phyloP scores from a whole-genome alignment of 1,140 invertebrate species.

The Phortica variegata region DNA sequence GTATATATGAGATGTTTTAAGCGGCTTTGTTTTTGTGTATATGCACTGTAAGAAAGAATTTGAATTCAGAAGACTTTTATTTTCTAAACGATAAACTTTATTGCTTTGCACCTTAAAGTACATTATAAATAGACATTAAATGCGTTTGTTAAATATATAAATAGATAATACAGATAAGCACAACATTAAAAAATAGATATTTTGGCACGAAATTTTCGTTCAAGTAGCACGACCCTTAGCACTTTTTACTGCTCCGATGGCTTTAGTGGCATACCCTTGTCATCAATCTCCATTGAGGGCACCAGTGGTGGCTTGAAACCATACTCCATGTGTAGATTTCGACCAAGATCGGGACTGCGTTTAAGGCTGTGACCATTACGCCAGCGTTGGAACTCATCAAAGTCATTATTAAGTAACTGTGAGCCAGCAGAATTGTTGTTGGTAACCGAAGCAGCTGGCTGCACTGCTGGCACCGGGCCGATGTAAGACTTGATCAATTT shows the following conservation, averaged over 20 bases:
- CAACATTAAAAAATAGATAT: constrained; percentile 31
- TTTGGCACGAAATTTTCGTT: constrained; percentile 30
- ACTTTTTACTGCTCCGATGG: constrained; percentile 11
- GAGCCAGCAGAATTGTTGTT: background rate
- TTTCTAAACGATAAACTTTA: too few relatives aligned
- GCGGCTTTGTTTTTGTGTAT: too few relatives aligned
- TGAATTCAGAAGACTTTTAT: too few relatives aligned
- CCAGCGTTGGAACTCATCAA: constrained; percentile 59
- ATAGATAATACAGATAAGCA: constrained; percentile 21
- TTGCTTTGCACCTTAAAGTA: too few relatives aligned
- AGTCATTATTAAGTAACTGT: constrained; percentile 21
- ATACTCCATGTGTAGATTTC: constrained; percentile 73
- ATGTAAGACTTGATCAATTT: constrained; percentile 38
- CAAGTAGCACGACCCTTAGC: background rate
- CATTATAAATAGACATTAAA: constrained; percentile 21
- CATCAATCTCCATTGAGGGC: constrained; percentile 78
- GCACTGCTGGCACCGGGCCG: constrained; percentile 26
- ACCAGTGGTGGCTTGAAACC: constrained; percentile 78
- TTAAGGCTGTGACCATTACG: constrained; percentile 47
- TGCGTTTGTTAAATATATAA: constrained; percentile 38
- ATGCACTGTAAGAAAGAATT: too few relatives aligned
- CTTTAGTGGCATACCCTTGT: constrained; percentile 64
- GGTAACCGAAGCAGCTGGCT: constrained; percentile 32
- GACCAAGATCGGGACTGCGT: constrained; percentile 61
- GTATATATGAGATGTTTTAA: too few relatives aligned